These are phyloP conservation scores for Cichlasoma orientale DNA, from an alignment of 2,797 vertebrate species.

Conservation along the genomic window DNA sequence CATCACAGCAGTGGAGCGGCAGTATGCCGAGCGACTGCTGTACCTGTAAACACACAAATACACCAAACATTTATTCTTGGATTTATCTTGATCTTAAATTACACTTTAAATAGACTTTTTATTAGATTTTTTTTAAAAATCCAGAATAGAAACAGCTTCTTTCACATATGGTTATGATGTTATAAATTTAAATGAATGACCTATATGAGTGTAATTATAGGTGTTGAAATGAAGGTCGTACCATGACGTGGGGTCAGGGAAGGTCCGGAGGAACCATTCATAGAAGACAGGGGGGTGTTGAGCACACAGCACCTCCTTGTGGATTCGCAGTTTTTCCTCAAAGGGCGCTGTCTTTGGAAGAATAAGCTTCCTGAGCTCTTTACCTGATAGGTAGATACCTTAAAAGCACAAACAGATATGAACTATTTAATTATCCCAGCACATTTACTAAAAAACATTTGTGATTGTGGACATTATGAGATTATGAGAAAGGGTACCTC, in stretches of 20 bases:
- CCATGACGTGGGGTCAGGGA: constrained; percentile 97
- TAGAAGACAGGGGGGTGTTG: constrained; percentile 93
- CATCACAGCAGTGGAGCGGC: constrained; percentile 97
- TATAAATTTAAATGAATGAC: not conserved
- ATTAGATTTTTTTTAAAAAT: not conserved
- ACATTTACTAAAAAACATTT: not conserved
- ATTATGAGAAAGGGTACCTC: constrained; percentile 78
- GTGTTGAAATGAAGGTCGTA: constrained; percentile 37
- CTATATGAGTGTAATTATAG: not conserved
- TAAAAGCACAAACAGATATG: not conserved
- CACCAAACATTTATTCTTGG: not conserved
- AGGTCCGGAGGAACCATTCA: constrained; percentile 96
- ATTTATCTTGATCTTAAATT: not conserved
- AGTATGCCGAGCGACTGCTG: constrained; percentile 95
- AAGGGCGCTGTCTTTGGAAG: constrained; percentile 90
- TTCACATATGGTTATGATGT: not conserved
- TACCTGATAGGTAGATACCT: constrained; percentile 93
- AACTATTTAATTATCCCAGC: not conserved
- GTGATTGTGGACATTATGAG: not conserved
- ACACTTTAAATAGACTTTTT: not conserved
- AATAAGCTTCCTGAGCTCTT: constrained; percentile 92
- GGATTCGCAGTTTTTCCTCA: constrained; percentile 91
- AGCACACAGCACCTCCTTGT: constrained; percentile 89
- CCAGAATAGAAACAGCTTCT: not conserved
- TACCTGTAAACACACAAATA: constrained; percentile 82